Conservation (phyloP, 2,797 vertebrate genomes). For the Amblyopsis hoosieri region DNA sequence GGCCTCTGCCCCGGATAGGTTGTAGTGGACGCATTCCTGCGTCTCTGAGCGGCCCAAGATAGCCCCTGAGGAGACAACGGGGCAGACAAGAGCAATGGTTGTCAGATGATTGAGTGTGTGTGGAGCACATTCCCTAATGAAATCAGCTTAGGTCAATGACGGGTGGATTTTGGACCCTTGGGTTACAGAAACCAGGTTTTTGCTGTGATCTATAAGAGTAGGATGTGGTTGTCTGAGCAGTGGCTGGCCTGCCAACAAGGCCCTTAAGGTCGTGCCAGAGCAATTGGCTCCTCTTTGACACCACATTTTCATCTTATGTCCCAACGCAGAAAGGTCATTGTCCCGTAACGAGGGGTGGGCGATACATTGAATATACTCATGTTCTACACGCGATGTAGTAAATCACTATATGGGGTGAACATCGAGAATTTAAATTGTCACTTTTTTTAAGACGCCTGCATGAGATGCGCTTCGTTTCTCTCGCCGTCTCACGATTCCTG, state of each 20-base stretch:
- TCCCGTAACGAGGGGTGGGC: background rate
- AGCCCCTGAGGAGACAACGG: conserved; percentile 78
- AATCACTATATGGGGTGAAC: too few relatives aligned
- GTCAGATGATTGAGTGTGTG: too few relatives aligned
- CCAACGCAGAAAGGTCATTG: background rate
- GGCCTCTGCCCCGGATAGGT: conserved; percentile 80
- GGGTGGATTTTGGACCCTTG: background rate
- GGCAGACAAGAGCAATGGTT: too few relatives aligned
- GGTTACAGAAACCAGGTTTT: background rate
- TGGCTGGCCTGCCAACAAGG: background rate
- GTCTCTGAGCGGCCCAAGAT: conserved; percentile 91
- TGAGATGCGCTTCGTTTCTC: too few relatives aligned
- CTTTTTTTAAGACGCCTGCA: too few relatives aligned
- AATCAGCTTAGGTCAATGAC: background rate
- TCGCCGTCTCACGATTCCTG: too few relatives aligned
- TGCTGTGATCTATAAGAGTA: background rate
- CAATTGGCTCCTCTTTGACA: background rate
- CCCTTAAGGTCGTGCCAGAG: background rate
- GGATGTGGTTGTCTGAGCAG: too few relatives aligned
- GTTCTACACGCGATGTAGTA: too few relatives aligned
- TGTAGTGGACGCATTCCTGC: conserved; percentile 89
- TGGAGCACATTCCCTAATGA: background rate
- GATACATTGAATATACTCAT: too few relatives aligned
- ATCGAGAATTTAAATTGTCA: too few relatives aligned
- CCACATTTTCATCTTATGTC: background rate